Evolutionary conservation across 2,888 invertebrate species (phyloP).

Genomic region (Gymnosoma rotundatum): DNA sequence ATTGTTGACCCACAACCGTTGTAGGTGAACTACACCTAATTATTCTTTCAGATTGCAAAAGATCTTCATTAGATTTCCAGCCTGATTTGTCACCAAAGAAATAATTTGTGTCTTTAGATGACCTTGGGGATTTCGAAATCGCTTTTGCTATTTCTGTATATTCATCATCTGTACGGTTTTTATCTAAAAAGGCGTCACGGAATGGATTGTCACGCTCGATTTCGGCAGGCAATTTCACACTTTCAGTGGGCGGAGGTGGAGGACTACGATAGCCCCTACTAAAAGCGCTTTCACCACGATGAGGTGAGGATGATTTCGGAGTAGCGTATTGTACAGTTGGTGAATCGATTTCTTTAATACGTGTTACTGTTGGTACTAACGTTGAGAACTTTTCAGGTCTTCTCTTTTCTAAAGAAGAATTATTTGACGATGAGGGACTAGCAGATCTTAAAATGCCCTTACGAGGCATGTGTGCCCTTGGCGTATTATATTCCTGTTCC

Average conservation of each 20-base stretch:
- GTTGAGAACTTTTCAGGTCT: slow-evolving; percentile 76
- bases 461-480: slow-evolving; percentile 74
- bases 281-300: slow-evolving; percentile 62
- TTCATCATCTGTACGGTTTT: slow-evolving; percentile 76
- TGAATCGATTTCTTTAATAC: slow-evolving; percentile 80
- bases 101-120: slow-evolving; percentile 76
- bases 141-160: slow-evolving; percentile 80
- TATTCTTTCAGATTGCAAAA: slow-evolving; percentile 74
- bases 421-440: slow-evolving; percentile 79
- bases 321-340: slow-evolving; percentile 77
- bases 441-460: slow-evolving; percentile 81
- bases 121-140: slow-evolving; percentile 77
- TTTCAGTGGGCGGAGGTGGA: slow-evolving; percentile 73
- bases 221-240: slow-evolving; percentile 74
- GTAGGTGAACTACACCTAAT: slow-evolving; percentile 74
- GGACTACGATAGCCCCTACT: slow-evolving; percentile 72
- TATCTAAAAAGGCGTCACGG: slow-evolving; percentile 77
- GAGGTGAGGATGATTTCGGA: slow-evolving; percentile 43
- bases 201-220: slow-evolving; percentile 82
- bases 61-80: slow-evolving; percentile 79
- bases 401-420: slow-evolving; percentile 77
- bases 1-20: slow-evolving; percentile 73
- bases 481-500: slow-evolving; percentile 78
- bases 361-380: slow-evolving; percentile 79
- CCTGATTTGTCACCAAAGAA: slow-evolving; percentile 75